phyloP scores from a whole-genome alignment of 1,140 invertebrate species.

The Onthophagus taurus region DNA sequence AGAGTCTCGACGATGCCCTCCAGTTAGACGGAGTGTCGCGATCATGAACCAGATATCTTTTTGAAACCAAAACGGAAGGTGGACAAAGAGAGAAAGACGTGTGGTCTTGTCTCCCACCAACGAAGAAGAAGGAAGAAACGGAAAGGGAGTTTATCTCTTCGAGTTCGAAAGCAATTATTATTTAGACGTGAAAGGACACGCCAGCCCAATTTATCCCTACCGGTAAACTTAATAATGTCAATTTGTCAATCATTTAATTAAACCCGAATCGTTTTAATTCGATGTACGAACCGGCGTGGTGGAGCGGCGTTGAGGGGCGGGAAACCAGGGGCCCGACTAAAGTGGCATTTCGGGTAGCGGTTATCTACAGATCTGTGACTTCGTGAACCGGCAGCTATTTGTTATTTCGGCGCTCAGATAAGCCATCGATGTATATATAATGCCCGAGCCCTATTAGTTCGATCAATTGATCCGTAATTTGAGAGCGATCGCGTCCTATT shows the following conservation, averaged over 20 bases:
- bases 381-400: conserved; percentile 15
- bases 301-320: background rate
- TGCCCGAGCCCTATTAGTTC: conserved; percentile 18
- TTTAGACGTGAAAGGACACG: conserved; percentile 7
- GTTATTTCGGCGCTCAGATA: conserved; percentile 19
- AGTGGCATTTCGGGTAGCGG: conserved; percentile 17
- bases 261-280: conserved; percentile 13
- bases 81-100: background rate
- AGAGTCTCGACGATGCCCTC: background rate
- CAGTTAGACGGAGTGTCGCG: background rate
- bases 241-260: conserved; percentile 19
- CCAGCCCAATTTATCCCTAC: conserved; percentile 10
- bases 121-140: no score
- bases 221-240: conserved; percentile 15
- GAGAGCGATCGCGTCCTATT: no score
- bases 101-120: no score
- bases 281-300: conserved; percentile 6
- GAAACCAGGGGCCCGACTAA: conserved; percentile 7
- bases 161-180: conserved; percentile 8
- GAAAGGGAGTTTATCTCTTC: conserved; percentile 4
- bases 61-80: background rate
- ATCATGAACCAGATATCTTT: background rate
- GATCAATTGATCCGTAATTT: conserved; percentile 19
- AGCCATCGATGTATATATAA: conserved; percentile 18
- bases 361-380: conserved; percentile 17